Evolutionary conservation across 53 echinoderm and acorn worm genomes (phyloP).

Genomic region (Holothuria leucospilota): DNA sequence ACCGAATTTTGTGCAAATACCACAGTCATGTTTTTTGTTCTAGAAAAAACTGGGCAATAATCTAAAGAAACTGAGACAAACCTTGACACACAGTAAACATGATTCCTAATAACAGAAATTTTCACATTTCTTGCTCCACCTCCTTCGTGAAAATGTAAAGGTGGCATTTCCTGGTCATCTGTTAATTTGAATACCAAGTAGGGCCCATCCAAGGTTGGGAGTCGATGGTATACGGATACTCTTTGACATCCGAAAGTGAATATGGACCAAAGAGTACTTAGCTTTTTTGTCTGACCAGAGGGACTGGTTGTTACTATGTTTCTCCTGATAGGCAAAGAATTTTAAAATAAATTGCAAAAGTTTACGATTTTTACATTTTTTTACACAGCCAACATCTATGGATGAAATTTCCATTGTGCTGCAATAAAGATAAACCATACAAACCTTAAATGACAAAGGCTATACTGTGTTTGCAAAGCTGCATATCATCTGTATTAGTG

Average conservation of each 20-base stretch:
- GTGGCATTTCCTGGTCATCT: conserved; percentile 87
- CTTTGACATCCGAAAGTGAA: conserved; percentile 74
- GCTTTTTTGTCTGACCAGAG: conserved; percentile 26
- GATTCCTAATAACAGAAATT: conserved; percentile 71
- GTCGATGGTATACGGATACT: conserved; percentile 93
- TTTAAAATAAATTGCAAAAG: too few relatives aligned
- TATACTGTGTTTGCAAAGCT: too few relatives aligned
- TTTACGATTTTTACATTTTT: too few relatives aligned
- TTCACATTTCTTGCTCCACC: conserved; percentile 80
- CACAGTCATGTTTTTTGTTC: too few relatives aligned
- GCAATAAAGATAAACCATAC: too few relatives aligned
- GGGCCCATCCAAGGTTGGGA: conserved; percentile 87
- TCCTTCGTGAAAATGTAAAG: conserved; percentile 96
- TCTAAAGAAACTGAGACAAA: conserved; percentile 26
- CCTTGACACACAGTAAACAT: conserved; percentile 92
- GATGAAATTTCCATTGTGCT: too few relatives aligned
- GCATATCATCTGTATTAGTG: too few relatives aligned
- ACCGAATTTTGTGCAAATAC: too few relatives aligned
- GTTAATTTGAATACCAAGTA: conserved; percentile 90
- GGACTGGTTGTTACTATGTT: background rate
- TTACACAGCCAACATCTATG: too few relatives aligned
- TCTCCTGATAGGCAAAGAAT: background rate
- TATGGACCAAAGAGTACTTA: conserved; percentile 82
- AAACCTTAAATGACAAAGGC: too few relatives aligned
- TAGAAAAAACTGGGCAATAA: too few relatives aligned